These are phyloP conservation scores for Trissolcus brochymenae DNA, from an alignment of 2,888 invertebrate species.

Conservation along the genomic window DNA sequence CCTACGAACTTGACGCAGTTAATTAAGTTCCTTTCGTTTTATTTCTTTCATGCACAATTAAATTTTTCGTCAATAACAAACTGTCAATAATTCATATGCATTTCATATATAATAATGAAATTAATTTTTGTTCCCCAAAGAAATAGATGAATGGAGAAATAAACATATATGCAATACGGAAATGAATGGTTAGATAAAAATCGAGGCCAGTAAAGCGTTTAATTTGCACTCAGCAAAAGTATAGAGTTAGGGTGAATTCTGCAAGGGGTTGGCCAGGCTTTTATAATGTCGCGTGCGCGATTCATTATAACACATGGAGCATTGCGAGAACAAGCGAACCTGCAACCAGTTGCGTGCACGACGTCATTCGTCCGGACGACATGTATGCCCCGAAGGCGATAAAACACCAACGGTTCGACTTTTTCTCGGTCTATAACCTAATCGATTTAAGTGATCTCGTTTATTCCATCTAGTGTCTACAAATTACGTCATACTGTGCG, in stretches of 20 bases:
- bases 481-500: constrained; percentile 32
- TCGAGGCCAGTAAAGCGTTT: constrained; percentile 15
- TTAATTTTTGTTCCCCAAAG: not conserved
- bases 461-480: constrained; percentile 43
- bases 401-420: constrained; percentile 51
- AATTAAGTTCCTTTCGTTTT: not conserved
- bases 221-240: constrained; percentile 23
- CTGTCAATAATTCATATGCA: not conserved
- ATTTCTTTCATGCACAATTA: not conserved
- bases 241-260: constrained; percentile 8
- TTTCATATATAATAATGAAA: too few relatives aligned
- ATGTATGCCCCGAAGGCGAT: constrained; percentile 43
- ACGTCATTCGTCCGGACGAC: constrained; percentile 46
- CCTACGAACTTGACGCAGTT: not conserved
- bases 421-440: constrained; percentile 54
- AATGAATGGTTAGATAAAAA: constrained; percentile 33
- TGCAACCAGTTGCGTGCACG: constrained; percentile 61
- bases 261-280: constrained; percentile 2
- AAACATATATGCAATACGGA: constrained; percentile 4
- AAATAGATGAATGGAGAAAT: not conserved
- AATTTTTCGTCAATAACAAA: not conserved
- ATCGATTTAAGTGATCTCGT: constrained; percentile 59
- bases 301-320: constrained; percentile 25
- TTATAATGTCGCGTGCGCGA: constrained; percentile 35
- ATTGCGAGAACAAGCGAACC: constrained; percentile 38